A percentile compares a stretch with the other conserved stretches of the same genome.
Evolutionary conservation across 2,797 vertebrate species (phyloP).

Genomic region (Carduelis carduelis): DNA sequence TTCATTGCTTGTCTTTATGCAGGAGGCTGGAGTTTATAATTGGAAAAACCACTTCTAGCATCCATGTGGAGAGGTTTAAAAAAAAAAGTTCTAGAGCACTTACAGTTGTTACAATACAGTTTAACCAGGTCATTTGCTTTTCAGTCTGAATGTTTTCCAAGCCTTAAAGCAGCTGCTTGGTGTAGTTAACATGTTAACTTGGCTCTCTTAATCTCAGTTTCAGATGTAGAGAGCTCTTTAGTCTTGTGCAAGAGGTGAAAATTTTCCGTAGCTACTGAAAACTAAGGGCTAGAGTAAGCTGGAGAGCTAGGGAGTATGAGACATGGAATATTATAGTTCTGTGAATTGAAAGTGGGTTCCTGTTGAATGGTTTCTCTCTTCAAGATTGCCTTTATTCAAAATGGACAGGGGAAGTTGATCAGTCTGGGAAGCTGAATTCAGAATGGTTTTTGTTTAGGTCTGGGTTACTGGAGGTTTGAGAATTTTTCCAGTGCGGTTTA

Average conservation of each 20-base stretch:
- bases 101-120: not conserved
- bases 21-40: not conserved
- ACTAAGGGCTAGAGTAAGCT: not conserved
- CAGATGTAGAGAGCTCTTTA: not conserved
- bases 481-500: not conserved
- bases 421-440: not conserved
- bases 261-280: not conserved
- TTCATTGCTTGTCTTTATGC: not conserved
- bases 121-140: not conserved
- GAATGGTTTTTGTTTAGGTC: not conserved
- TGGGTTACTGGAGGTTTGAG: not conserved
- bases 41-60: not conserved
- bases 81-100: not conserved
- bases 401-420: not conserved
- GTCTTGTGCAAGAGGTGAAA: not conserved
- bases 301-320: not conserved
- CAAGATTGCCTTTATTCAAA: not conserved
- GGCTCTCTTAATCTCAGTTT: not conserved
- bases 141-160: not conserved
- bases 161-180: not conserved
- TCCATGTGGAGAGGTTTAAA: not conserved
- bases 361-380: not conserved
- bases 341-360: not conserved
- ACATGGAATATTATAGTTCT: not conserved
- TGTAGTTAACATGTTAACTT: not conserved